phyloP scores from a whole-genome alignment of 1,140 invertebrate species.

The Phymastichus coffea region DNA sequence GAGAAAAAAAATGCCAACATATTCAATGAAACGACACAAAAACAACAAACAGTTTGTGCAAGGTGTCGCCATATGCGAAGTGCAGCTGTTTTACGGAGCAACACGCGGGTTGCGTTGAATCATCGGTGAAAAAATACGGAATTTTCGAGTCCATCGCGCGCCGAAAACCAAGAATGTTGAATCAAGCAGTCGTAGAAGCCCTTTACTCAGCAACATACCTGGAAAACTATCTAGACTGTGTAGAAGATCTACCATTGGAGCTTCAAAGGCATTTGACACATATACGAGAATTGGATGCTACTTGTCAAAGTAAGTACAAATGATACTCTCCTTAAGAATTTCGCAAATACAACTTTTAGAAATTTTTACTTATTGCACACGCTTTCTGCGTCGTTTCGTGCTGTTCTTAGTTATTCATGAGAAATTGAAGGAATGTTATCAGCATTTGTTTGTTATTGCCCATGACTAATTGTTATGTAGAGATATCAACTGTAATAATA shows the following conservation, averaged over 20 bases:
- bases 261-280: constrained; percentile 86
- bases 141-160: too few relatives aligned
- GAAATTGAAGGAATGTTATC: too few relatives aligned
- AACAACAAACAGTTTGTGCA: too few relatives aligned
- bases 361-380: too few relatives aligned
- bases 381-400: not conserved
- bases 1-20: too few relatives aligned
- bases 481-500: too few relatives aligned
- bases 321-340: not conserved
- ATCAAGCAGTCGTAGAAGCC: constrained; percentile 85
- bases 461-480: not conserved
- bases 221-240: constrained; percentile 93
- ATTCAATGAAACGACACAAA: too few relatives aligned
- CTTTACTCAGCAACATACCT: constrained; percentile 88
- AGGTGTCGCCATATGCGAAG: too few relatives aligned
- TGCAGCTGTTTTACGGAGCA: too few relatives aligned
- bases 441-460: constrained; percentile 28
- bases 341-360: not conserved
- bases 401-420: constrained; percentile 16
- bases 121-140: too few relatives aligned
- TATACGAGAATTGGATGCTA: constrained; percentile 87
- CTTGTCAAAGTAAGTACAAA: constrained; percentile 74
- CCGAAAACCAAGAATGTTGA: too few relatives aligned
- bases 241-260: constrained; percentile 94
- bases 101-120: too few relatives aligned